A percentile compares a stretch with the other conserved stretches of the same genome.
These are phyloP conservation scores for Mixornis gularis DNA, from an alignment of 2,113 vertebrate genomes.

Conservation along the genomic window DNA sequence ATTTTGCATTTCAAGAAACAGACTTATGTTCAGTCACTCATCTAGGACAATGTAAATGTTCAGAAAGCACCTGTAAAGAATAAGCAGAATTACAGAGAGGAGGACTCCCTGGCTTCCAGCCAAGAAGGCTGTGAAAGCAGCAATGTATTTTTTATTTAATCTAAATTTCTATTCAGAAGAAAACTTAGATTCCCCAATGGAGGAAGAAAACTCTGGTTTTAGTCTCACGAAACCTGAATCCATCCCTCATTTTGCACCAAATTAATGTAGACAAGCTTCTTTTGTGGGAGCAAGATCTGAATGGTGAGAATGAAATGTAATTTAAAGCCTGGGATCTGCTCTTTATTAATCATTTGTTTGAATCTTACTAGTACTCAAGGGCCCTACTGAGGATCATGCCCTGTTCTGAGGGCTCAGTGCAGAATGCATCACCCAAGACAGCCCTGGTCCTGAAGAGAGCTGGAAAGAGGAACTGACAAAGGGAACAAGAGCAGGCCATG, in stretches of 20 bases:
- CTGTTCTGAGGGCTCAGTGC: neutral
- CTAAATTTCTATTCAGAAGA: constrained; percentile 47
- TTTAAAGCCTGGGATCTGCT: constrained; percentile 32
- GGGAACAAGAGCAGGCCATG: neutral
- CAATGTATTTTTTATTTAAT: constrained; percentile 51
- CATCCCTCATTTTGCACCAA: constrained; percentile 34
- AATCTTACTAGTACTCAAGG: neutral
- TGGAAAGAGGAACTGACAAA: neutral
- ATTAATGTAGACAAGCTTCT: constrained; percentile 30
- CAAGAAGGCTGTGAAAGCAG: constrained; percentile 32
- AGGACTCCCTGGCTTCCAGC: neutral
- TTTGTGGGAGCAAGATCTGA: neutral
- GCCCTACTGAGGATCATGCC: neutral
- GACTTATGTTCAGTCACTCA: neutral
- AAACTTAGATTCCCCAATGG: constrained; percentile 45
- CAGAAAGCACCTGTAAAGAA: constrained; percentile 50
- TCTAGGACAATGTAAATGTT: neutral
- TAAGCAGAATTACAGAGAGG: constrained; percentile 18
- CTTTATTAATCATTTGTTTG: constrained; percentile 55
- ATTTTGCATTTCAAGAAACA: neutral
- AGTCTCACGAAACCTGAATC: constrained; percentile 29
- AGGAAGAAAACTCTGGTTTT: constrained; percentile 26
- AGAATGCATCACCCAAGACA: constrained; percentile 5
- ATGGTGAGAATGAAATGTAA: constrained; percentile 43
- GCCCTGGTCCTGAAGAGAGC: neutral